A percentile compares a stretch with the other conserved stretches of the same genome.
These are phyloP conservation scores for Gymnosoma rotundatum DNA, from an alignment of 2,888 invertebrate genomes.

Conservation along the genomic window DNA sequence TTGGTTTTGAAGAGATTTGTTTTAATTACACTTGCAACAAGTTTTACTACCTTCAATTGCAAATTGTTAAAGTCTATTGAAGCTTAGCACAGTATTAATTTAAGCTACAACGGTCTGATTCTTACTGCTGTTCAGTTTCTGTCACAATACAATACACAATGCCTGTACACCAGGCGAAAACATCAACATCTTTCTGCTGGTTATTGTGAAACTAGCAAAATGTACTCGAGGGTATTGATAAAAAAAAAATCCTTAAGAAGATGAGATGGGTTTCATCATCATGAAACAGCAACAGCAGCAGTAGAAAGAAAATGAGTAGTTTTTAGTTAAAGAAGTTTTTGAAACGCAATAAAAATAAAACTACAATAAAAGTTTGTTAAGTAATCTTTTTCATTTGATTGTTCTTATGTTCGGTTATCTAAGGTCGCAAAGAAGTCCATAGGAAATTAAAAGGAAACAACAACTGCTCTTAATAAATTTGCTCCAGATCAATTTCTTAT, in stretches of 20 bases:
- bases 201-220: constrained; percentile 62
- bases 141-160: constrained; percentile 11
- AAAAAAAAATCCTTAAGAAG: constrained; percentile 12
- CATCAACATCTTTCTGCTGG: constrained; percentile 39
- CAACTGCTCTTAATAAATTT: too few species aligned
- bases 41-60: constrained; percentile 48
- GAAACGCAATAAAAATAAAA: constrained; percentile 55
- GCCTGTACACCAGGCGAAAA: constrained; percentile 23
- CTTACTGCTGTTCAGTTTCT: constrained; percentile 8
- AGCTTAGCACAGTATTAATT: too few species aligned
- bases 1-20: constrained; percentile 52
- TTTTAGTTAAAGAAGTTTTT: constrained; percentile 17
- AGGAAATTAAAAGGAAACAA: background rate
- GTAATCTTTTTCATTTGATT: constrained; percentile 17
- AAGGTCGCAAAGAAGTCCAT: background rate
- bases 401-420: background rate
- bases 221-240: constrained; percentile 64
- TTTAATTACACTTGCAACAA: constrained; percentile 70
- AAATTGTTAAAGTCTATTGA: constrained; percentile 45
- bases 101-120: background rate
- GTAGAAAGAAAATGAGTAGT: constrained; percentile 44
- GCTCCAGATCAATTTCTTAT: too few species aligned
- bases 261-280: background rate
- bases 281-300: constrained; percentile 7
- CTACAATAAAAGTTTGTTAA: constrained; percentile 47